Evolutionary conservation across 2,113 vertebrate species (phyloP), one percentile per base, ranked within the genome.

Genomic region (Serilophus lunatus): DNA sequence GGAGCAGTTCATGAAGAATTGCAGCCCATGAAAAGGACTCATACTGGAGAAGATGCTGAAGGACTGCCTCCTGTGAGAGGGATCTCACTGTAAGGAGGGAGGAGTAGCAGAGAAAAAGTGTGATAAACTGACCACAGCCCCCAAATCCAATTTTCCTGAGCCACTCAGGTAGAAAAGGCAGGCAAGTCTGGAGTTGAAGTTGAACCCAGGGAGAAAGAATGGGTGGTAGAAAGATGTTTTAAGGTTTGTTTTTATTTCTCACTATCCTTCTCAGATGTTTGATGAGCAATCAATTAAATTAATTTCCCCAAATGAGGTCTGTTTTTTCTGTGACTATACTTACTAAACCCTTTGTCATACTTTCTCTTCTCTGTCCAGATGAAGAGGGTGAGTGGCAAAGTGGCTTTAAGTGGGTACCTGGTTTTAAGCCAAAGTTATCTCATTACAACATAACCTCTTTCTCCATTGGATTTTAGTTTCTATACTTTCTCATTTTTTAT

Each of bases 161-260:
- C 16, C 1, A 9, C 42, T 49, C 31, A 22, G 13, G 25, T 0
- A 0, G 12, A 72, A 19, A 24, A 75, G 8, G 24, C 25, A 49
- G 29, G 64, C 8, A 68, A 78, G 4, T 33, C 17, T 3, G 4
- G 8, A 60, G 42, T 13, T 53, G 16, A 78, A 69, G 42, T 2
- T 35, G 24, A 82, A 50, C 22, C 9, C 1, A 1, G 22, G 7
- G 82, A 40, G 33, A 69, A 88, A 5, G 44, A 6, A 49, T 6
- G 5, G 8, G 4, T n/a, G 1, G 1, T 6, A 12, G 3, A 18
- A 63, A 38, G 19, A 25, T 53, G 14, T 53, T 72, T 57, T 28
- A 91, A 61, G 17, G 29, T 47, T 60, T 66, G 16, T 40, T 49
- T 82, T 89, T 35, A 61, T 61, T 69, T 49, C 25, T 69, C 9